Evolutionary conservation across 37 sponge, comb jelly and placozoan genomes (phyloP).

Genomic region (Halisarca cf. caerulea): DNA sequence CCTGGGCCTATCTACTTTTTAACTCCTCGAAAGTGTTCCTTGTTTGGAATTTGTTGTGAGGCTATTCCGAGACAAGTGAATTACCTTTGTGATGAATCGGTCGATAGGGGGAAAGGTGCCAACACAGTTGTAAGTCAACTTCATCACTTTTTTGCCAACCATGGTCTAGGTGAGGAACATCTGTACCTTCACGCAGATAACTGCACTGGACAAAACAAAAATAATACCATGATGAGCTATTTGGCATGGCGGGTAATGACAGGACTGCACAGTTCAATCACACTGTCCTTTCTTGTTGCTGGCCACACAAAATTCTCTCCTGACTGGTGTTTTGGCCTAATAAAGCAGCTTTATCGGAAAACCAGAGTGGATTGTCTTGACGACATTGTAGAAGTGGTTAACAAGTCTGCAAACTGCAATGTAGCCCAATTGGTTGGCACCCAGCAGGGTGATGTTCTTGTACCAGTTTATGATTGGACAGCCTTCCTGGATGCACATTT

Average conservation of each 20-base stretch:
- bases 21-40: background rate
- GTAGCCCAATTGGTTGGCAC: background rate
- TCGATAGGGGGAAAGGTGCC: conserved; percentile 19
- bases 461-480: background rate
- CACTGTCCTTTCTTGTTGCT: background rate
- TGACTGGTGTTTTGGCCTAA: conserved; percentile 5
- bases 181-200: background rate
- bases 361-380: background rate
- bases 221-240: background rate
- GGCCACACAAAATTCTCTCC: conserved; percentile 14
- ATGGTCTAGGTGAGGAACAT: conserved; percentile 5
- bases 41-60: conserved; percentile 43
- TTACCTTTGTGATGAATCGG: conserved; percentile 28
- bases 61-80: conserved; percentile 15
- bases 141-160: conserved; percentile 28
- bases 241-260: background rate
- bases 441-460: background rate
- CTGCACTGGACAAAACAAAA: background rate
- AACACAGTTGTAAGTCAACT: conserved; percentile 24
- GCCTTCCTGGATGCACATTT: background rate
- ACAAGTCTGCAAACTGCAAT: background rate
- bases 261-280: background rate
- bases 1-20: conserved; percentile 29
- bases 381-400: background rate
- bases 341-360: background rate